Base-by-base conservation (phyloP, 2,797 vertebrate genomes). In the Tiaroga cobitis region DNA sequence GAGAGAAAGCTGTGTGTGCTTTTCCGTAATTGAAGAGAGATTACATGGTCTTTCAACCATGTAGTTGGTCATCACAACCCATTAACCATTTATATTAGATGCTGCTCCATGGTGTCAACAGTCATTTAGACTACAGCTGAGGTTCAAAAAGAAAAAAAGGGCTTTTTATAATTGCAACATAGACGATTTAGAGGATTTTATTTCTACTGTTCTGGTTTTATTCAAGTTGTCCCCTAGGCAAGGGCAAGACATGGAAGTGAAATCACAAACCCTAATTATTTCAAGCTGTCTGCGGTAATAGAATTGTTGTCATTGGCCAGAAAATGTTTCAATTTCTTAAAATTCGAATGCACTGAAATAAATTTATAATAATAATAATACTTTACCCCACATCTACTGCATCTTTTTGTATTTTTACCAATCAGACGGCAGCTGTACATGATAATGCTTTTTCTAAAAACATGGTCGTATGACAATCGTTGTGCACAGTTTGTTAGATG, bases 11-110 rank as follows among this genome's bases (percentile, higher is more conserved):
- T 91, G 93, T 91, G 92, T 94, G 95, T 95, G 95, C 85, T 96
- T 97, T 96, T 96, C 97, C 96, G 97, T 97, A 97, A 97, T 97
- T 96, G 97, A 95, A 95, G 96, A 95, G 94, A 96, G 96, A 97
- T 98, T 97, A 97, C 96, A 96, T 92, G 96, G 95, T 96, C 96
- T 93, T 97, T 95, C 96, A 96, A 96, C 95, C 97, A 91, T 97
- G 97, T 94, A 96, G 96, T 96, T 95, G 96, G 96, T 97, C 97
- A 97, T 97, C 97, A 97, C 96, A 92, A 93, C 91, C 95, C 96
- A 95, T 97, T 97, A 97, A 96, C 95, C 95, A 96, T 95, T 96
- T 96, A 97, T 96, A 97, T 96, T 95, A 97, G 96, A 97, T 95
- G 95, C 96, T 96, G 96, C 97, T 97, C 95, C 95, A 95, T 92